Evolutionary conservation across 2,113 vertebrate genomes (phyloP).

Genomic region (Phainopepla nitens): DNA sequence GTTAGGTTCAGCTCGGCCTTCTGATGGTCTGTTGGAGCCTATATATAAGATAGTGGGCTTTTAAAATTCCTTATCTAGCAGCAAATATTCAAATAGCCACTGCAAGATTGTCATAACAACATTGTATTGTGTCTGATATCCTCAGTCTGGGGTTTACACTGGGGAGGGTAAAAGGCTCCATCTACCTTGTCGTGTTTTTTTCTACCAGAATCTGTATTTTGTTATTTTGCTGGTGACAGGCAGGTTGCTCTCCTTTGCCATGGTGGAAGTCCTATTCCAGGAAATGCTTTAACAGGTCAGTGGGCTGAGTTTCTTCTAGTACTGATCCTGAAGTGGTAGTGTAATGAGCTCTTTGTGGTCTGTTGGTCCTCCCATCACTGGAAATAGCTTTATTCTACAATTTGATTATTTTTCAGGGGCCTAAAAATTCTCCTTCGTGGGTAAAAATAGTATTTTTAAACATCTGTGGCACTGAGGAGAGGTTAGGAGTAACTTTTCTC

Average conservation of each 20-base stretch:
- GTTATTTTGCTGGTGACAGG: not conserved
- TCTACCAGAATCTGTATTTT: not conserved
- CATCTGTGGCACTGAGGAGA: not conserved
- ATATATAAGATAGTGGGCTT: not conserved
- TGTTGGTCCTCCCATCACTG: fast-evolving
- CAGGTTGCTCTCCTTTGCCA: not conserved
- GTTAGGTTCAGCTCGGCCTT: constrained; percentile 43
- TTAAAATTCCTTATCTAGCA: constrained; percentile 49
- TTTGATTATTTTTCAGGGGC: not conserved
- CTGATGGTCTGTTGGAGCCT: constrained; percentile 38
- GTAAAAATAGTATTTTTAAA: not conserved
- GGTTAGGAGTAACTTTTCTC: not conserved
- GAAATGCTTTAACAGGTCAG: not conserved
- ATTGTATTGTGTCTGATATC: not conserved
- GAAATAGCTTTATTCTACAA: not conserved
- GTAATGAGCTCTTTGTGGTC: not conserved
- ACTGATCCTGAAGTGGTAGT: not conserved
- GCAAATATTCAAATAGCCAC: not conserved
- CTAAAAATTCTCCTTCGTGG: not conserved
- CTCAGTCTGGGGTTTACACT: not conserved
- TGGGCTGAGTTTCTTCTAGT: not conserved
- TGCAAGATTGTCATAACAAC: not conserved
- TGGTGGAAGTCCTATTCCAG: not conserved
- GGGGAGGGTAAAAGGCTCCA: not conserved
- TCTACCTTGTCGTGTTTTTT: not conserved